Base-by-base conservation (phyloP, 2,797 vertebrate genomes). In the Momotus momota region DNA sequence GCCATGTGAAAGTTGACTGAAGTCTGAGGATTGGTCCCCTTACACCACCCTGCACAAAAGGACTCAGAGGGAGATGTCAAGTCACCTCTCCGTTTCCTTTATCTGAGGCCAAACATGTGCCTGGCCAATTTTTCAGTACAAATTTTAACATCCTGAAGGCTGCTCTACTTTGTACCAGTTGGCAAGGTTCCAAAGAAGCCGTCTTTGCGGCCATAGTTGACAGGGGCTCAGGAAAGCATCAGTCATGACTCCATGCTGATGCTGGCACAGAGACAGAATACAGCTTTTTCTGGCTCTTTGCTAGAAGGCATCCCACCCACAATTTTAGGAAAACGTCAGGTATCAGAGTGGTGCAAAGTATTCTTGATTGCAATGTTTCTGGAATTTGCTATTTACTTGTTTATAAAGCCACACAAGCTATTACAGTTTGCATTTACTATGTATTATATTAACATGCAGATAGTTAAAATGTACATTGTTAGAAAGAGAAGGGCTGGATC, bases 211-310 rank as follows among this genome's bases (percentile, higher is more conserved):
- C 33, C 46, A 46, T 3, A 74, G 48, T 49, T 85, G 65, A 87
- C 27, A 57, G 31, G 61, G n/a, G 20, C 33, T 91, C 52, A 95
- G 67, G 85, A 94, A 92, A 80, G 73, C 85, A 90, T 67, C 78
- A 74, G 46, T 87, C 91, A 81, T 51, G 29, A 77, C 46, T 82
- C 81, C 54, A 65, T 51, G 41, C 74, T 86, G 71, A 92, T 61
- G 51, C 79, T 87, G 94, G 84, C 84, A 93, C 9, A 0, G 2
- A 65, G 81, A 90, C 74, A 89, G 72, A 78, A 73, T 11, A 61
- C 26, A 58, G 52, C 17, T 82, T 92, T 86, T 83, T 58, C 89
- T 89, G 75, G 33, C 69, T 73, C 41, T 79, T 52, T 62, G 25
- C 54, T 81, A 58, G 46, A 85, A 92, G 51, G 29, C 25, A 70